A percentile compares a stretch with the other conserved stretches of the same genome.
Conservation (phyloP, 2,888 invertebrate genomes). For the Lysandra coridon region DNA sequence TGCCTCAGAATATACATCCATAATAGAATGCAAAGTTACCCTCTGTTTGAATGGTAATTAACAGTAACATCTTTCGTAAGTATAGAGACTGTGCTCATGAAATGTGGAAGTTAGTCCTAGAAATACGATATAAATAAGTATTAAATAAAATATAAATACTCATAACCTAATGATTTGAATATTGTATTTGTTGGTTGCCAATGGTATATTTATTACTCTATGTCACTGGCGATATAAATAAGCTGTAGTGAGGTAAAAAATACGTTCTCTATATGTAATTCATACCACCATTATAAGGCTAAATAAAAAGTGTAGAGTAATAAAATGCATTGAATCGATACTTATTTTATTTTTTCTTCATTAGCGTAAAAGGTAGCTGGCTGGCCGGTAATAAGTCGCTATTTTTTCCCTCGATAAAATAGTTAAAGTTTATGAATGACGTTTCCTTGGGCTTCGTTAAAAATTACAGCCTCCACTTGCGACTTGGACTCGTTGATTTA, state of each 20-base stretch:
- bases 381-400: neutral
- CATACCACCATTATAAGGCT: conserved; percentile 18
- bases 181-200: no score
- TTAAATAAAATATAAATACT: no score
- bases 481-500: conserved; percentile 9
- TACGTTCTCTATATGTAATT: conserved; percentile 27
- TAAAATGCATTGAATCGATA: conserved; percentile 19
- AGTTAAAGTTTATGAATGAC: conserved; percentile 26
- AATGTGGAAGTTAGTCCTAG: no score
- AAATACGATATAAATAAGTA: no score
- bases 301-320: conserved; percentile 2
- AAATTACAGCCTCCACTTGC: neutral
- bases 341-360: conserved; percentile 17
- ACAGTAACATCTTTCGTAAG: no score
- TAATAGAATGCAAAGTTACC: neutral
- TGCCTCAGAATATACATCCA: neutral
- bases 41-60: no score
- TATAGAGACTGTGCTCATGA: no score
- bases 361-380: conserved; percentile 8
- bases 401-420: conserved; percentile 27
- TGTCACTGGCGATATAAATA: neutral
- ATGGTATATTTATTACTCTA: no score
- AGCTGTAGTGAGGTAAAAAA: neutral
- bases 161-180: no score
- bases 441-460: conserved; percentile 17